These are phyloP conservation scores for Eudemis profundana DNA, from an alignment of 2,888 invertebrate genomes.

Conservation along the genomic window DNA sequence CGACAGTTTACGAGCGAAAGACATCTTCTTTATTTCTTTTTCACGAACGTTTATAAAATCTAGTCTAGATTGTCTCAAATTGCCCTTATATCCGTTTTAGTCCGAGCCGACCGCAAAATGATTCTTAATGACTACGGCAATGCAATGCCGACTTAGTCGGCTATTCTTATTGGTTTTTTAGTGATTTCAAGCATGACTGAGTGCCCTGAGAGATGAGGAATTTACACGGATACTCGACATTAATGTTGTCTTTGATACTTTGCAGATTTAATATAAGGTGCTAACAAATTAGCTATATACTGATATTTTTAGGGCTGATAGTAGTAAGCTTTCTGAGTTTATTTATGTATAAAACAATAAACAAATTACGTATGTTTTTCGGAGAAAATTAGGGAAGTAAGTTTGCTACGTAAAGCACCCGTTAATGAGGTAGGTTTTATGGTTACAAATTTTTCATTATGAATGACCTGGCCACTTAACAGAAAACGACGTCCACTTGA, in stretches of 20 bases:
- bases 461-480: too few relatives aligned
- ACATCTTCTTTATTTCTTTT: slow-evolving; percentile 17
- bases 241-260: not conserved
- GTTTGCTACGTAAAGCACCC: too few relatives aligned
- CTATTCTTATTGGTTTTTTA: slow-evolving; percentile 17
- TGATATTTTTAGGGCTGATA: too few relatives aligned
- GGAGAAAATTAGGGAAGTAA: too few relatives aligned
- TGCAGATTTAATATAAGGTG: too few relatives aligned
- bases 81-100: slow-evolving; percentile 63
- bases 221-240: not conserved
- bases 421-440: too few relatives aligned
- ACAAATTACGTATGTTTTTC: too few relatives aligned
- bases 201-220: not conserved
- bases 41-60: slow-evolving; percentile 23
- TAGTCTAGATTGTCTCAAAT: slow-evolving; percentile 56
- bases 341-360: too few relatives aligned
- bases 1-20: slow-evolving; percentile 14
- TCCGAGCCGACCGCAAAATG: slow-evolving; percentile 63
- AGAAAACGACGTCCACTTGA: too few relatives aligned
- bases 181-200: slow-evolving; percentile 14
- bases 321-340: too few relatives aligned
- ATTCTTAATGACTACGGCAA: slow-evolving; percentile 48
- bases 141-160: slow-evolving; percentile 38
- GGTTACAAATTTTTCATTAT: too few relatives aligned
- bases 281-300: too few relatives aligned